Conservation (phyloP, 2,888 invertebrate genomes). For the Zelleria hepariella region DNA sequence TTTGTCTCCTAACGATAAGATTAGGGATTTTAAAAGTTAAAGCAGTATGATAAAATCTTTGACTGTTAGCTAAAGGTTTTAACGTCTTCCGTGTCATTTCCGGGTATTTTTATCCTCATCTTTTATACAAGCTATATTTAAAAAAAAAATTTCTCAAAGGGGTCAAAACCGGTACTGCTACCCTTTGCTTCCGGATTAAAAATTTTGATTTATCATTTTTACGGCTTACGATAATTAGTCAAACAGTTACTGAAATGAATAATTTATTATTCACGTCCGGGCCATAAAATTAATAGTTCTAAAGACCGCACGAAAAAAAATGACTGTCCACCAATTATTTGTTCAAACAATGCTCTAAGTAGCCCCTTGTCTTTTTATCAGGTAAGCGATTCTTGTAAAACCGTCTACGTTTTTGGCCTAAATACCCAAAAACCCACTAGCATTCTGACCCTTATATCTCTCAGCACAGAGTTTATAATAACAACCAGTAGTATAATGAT, state of each 20-base stretch:
- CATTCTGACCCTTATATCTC: background rate
- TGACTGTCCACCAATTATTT: background rate
- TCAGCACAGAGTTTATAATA: background rate
- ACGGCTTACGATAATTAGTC: background rate
- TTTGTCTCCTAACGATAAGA: background rate
- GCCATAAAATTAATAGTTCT: background rate
- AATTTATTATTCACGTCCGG: background rate
- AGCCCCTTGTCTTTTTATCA: background rate
- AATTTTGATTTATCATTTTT: background rate
- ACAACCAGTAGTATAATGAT: background rate
- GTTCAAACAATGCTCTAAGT: background rate
- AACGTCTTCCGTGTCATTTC: background rate
- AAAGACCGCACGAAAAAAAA: background rate
- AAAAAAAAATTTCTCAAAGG: background rate
- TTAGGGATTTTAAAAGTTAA: background rate
- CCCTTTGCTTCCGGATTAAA: background rate
- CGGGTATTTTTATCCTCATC: background rate
- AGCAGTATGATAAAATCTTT: background rate
- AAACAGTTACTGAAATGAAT: background rate
- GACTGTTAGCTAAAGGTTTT: background rate
- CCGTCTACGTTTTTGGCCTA: background rate
- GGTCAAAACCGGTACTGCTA: background rate
- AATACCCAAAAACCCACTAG: background rate
- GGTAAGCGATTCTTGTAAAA: background rate
- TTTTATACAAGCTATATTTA: background rate